Evolutionary conservation across 2,888 invertebrate species (phyloP), one percentile per base, ranked within the genome.

Genomic region (Microplitis deprimator): DNA sequence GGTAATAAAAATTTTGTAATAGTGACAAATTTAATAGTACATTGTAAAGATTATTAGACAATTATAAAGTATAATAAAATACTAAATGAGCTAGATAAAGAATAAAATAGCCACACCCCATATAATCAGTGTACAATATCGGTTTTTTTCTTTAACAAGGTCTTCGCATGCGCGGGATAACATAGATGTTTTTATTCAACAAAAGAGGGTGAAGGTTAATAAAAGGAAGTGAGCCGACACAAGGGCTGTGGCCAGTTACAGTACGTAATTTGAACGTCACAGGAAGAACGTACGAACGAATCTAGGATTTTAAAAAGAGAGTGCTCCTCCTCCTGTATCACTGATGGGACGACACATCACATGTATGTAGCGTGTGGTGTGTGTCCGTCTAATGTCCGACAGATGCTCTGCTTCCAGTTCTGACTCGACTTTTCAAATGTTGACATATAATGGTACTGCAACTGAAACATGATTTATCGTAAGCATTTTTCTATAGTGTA

Each of bases 51-150:
- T 50, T 50, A 50, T 50, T 50, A 50, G 50, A 50, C 50, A 50
- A 50, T 50, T 50, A 50, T 5, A 50, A 50, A 50, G 13, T 13
- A 10, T 13, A 10, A 50, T 50, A 50, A 50, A 50, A 50, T 50
- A 50, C 13, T 7, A 50, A 50, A 50, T 50, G 50, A 50, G 50
- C 50, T 5, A 50, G 50, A 50, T 50, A 50, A 50, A 50, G 13
- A 50, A 50, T 50, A 50, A 29, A 50, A 50, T 50, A 50, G 50
- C 50, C 50, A 50, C 50, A 50, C 50, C 50, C 50, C 50, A 50
- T 50, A 50, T 50, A 50, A 50, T 50, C 50, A 50, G 50, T 50
- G 50, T 50, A 50, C 50, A 50, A 50, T 50, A 50, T 50, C 50
- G 50, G 50, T 50, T 50, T 50, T 50, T 50, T 50, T 50, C 50